These are phyloP conservation scores for Tinamus major DNA, from an alignment of 2,797 vertebrate genomes.

Conservation along the genomic window DNA sequence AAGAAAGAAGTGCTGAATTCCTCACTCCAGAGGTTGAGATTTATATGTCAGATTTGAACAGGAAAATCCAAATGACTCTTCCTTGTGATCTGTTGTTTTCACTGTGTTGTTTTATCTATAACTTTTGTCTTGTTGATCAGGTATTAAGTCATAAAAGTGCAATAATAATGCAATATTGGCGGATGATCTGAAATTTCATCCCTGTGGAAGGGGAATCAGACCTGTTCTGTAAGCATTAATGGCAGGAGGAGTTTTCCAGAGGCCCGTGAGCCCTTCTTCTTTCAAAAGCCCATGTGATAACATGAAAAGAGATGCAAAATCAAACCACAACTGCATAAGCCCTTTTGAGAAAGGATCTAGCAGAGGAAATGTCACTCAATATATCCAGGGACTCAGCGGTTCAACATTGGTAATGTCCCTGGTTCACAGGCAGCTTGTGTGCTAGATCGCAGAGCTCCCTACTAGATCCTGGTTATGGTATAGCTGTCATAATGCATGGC, in stretches of 20 bases:
- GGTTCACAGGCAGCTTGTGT: not conserved
- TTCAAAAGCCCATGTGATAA: not conserved
- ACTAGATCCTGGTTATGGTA: not conserved
- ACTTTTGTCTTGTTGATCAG: not conserved
- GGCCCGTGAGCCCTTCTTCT: not conserved
- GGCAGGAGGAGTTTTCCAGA: not conserved
- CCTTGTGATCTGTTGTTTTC: not conserved
- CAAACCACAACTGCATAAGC: not conserved
- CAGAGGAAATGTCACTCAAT: not conserved
- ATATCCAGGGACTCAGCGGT: not conserved
- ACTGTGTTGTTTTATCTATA: not conserved
- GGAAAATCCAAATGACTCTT: constrained; percentile 7
- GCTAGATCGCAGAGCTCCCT: not conserved
- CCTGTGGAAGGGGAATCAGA: constrained; percentile 32
- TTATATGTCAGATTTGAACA: not conserved
- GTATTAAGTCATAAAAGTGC: not conserved
- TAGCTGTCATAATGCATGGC: not conserved
- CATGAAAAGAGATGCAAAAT: not conserved
- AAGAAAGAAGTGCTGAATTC: constrained; percentile 17
- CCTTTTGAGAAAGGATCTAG: not conserved
- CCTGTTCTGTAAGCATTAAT: not conserved
- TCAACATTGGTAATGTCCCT: not conserved
- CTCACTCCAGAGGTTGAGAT: not conserved
- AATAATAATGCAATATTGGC: constrained; percentile 48
- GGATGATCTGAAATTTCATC: constrained; percentile 52